Evolutionary conservation across 2,113 vertebrate species (phyloP), one percentile per base, ranked within the genome.

Genomic region (Melanerpes aurifrons): DNA sequence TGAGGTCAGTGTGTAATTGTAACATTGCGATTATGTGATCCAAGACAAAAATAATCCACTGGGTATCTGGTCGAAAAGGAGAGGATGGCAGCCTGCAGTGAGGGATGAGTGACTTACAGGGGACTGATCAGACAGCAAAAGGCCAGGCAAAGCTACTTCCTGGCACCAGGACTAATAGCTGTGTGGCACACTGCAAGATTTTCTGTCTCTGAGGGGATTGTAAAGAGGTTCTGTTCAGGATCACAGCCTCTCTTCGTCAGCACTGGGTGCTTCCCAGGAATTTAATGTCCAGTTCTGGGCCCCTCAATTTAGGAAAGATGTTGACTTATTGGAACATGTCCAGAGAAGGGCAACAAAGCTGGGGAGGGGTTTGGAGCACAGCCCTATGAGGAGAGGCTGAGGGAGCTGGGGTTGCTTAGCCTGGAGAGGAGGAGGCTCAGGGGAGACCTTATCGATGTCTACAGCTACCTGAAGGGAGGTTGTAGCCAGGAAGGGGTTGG

Each of bases 1-100:
- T 98, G 98, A 98, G 98, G 98, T 97, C 95, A 97, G 96, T 9
- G 13, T 96, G 94, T 98, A 98, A 98, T 98, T 98, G 97, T 95
- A 97, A 94, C 94, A 95, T 97, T 97, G 96, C 82, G 91, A 90
- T 92, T 97, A 25, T 93, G 96, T 83, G 95, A 97, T 96, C 95
- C 97, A 94, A 97, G 97, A 97, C 96, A 97, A 97, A 98, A 98
- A 98, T 98, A 98, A 96, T 95, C 95, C 91, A 82, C 72, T 66
- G 97, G 83, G 95, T 97, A 96, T 95, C 96, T 97, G 97, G 96
- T 97, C 92, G 92, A 96, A 96, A 93, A 96, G 94, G 93, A 91
- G 82, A 95, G 87, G 89, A 89, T 17, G 72, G 87, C 93, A 95
- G 54, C 82, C 87, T 95, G 85, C 86, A 94, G 87, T 43, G 85